These are phyloP conservation scores for Pelochelys cantorii DNA, from an alignment of 2,797 vertebrate species.

Conservation along the genomic window DNA sequence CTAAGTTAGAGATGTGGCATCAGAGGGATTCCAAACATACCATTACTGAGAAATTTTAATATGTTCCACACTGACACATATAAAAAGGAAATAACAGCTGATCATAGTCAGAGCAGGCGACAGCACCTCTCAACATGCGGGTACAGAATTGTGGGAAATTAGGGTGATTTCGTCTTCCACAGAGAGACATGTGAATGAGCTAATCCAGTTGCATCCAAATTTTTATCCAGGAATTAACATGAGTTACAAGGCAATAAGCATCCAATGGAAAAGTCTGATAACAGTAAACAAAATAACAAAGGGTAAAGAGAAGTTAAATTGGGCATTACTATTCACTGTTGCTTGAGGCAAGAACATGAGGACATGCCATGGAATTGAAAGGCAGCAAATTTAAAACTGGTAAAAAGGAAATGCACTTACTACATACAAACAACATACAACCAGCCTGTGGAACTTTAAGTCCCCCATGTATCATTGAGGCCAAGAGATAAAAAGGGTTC, in stretches of 20 bases:
- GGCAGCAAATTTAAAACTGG: conserved; percentile 38
- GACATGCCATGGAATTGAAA: conserved; percentile 37
- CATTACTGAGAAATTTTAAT: conserved; percentile 86
- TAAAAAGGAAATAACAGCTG: conserved; percentile 90
- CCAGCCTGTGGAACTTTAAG: conserved; percentile 8
- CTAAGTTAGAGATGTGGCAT: conserved; percentile 89
- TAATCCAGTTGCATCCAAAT: conserved; percentile 31
- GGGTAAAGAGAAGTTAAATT: conserved; percentile 16
- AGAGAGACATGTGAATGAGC: background rate
- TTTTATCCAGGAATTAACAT: conserved; percentile 45
- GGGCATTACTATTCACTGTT: background rate
- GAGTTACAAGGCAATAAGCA: conserved; percentile 24
- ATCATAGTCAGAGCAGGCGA: conserved; percentile 77
- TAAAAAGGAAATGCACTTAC: conserved; percentile 51
- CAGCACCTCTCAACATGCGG: conserved; percentile 57
- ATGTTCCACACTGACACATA: conserved; percentile 87
- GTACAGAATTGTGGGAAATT: conserved; percentile 12
- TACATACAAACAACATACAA: conserved; percentile 47
- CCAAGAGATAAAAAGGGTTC: background rate
- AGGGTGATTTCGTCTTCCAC: conserved; percentile 16
- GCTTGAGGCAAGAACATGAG: background rate
- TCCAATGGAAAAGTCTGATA: background rate
- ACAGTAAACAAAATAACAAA: background rate
- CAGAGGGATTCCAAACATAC: conserved; percentile 88
- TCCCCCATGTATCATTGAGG: conserved; percentile 58